Conservation (phyloP, 2,797 vertebrate species). For the Rhadinocentrus ornatus region DNA sequence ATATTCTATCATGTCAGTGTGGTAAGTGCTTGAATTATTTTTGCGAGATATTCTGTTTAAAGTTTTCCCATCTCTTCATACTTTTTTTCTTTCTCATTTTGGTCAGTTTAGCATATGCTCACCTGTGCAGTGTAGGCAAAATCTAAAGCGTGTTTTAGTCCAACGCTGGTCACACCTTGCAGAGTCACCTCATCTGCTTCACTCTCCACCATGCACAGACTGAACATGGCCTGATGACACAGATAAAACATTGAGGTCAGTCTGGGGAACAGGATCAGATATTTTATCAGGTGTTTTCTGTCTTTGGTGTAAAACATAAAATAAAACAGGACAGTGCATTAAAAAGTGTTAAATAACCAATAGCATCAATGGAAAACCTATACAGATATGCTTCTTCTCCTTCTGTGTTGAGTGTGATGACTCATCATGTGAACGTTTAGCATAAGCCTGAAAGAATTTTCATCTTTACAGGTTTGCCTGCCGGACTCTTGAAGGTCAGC, state of each 20-base stretch:
- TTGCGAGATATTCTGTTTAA: neutral
- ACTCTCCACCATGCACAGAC: conserved; percentile 97
- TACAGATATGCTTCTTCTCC: conserved; percentile 11
- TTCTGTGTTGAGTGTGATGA: neutral
- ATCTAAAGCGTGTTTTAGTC: conserved; percentile 95
- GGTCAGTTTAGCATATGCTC: conserved; percentile 49
- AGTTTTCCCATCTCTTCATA: neutral
- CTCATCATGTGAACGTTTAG: conserved; percentile 9
- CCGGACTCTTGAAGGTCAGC: conserved; percentile 48
- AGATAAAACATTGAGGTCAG: conserved; percentile 39
- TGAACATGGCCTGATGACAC: conserved; percentile 93
- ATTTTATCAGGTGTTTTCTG: neutral
- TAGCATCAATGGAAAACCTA: conserved; percentile 13
- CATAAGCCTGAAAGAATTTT: conserved; percentile 25
- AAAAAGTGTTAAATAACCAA: conserved; percentile 3
- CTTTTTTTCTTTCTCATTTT: neutral
- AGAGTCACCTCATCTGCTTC: conserved; percentile 95
- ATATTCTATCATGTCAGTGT: neutral
- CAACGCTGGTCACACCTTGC: conserved; percentile 93
- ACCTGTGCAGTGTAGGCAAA: conserved; percentile 99
- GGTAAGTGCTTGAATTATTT: neutral
- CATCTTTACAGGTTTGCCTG: conserved; percentile 8
- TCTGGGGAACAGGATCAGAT: conserved; percentile 10
- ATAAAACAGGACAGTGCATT: neutral
- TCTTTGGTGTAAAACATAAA: conserved; percentile 1